These are phyloP conservation scores for Bombus balteatus DNA, from an alignment of 1,140 invertebrate species.

Conservation along the genomic window DNA sequence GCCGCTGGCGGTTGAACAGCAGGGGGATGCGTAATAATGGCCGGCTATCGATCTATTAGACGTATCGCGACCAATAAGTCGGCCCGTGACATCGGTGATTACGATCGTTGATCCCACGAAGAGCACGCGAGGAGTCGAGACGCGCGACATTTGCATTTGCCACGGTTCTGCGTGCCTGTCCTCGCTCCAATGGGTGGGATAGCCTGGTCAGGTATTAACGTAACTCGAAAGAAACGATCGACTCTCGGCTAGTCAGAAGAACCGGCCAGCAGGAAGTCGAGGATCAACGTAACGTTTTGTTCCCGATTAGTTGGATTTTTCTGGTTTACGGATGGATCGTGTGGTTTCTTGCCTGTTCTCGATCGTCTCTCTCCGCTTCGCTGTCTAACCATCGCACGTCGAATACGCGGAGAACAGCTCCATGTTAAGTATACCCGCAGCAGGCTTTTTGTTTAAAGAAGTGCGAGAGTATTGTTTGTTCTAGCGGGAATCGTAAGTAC, in stretches of 20 bases:
- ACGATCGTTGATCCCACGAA: conserved; percentile 58
- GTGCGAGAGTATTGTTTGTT: conserved; percentile 34
- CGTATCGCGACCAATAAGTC: conserved; percentile 64
- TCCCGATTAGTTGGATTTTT: conserved; percentile 14
- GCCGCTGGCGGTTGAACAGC: conserved; percentile 1
- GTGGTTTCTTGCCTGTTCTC: conserved; percentile 7
- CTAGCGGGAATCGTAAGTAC: conserved; percentile 14
- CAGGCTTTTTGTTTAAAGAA: conserved; percentile 42
- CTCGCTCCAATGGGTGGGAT: conserved; percentile 35
- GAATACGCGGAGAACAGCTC: background rate
- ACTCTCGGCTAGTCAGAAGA: background rate
- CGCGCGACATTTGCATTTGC: conserved; percentile 66
- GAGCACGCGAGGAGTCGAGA: conserved; percentile 10
- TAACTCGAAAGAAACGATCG: background rate
- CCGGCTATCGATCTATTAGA: conserved; percentile 68
- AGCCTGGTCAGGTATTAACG: background rate
- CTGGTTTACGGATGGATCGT: background rate
- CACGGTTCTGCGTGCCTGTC: conserved; percentile 44
- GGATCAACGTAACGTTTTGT: background rate
- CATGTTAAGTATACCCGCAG: conserved; percentile 23
- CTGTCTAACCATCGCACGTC: background rate
- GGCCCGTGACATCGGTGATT: conserved; percentile 70
- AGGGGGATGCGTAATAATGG: conserved; percentile 54
- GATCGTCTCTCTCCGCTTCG: background rate
- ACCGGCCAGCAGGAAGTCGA: background rate